These are phyloP conservation scores for Tragelaphus buxtoni DNA, from an alignment of 2,113 vertebrate genomes.

Conservation along the genomic window DNA sequence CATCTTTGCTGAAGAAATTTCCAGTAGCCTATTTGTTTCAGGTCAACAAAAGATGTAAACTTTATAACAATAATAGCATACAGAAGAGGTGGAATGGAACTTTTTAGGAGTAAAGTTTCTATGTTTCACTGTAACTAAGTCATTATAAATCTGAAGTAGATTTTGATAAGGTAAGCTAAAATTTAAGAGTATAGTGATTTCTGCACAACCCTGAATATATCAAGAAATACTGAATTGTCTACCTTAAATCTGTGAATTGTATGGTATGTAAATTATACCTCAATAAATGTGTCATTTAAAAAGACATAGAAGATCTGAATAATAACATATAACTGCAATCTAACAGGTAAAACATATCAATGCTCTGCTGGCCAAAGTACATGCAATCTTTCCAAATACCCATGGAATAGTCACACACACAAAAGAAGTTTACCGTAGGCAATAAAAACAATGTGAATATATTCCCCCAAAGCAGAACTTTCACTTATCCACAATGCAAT, in stretches of 20 bases:
- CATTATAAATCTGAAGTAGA: background rate
- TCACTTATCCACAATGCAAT: background rate
- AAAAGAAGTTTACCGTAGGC: background rate
- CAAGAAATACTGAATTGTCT: background rate
- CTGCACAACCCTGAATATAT: background rate
- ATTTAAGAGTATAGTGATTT: background rate
- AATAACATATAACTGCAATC: background rate
- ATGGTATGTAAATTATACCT: background rate
- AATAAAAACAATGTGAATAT: conserved; percentile 7
- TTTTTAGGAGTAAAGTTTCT: background rate
- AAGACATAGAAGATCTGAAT: background rate
- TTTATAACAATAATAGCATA: background rate
- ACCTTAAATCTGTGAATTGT: background rate
- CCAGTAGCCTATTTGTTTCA: background rate
- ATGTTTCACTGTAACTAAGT: background rate
- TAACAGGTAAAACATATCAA: background rate
- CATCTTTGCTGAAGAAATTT: background rate
- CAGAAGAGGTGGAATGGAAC: background rate
- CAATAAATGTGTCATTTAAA: background rate
- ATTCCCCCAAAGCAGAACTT: background rate
- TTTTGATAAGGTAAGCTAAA: background rate
- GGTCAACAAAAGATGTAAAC: background rate
- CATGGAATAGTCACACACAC: background rate
- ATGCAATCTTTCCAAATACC: background rate
- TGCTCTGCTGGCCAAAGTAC: background rate